phyloP scores from a whole-genome alignment of 2,888 invertebrate genomes.

The Gastracanthus pulcherrimus region DNA sequence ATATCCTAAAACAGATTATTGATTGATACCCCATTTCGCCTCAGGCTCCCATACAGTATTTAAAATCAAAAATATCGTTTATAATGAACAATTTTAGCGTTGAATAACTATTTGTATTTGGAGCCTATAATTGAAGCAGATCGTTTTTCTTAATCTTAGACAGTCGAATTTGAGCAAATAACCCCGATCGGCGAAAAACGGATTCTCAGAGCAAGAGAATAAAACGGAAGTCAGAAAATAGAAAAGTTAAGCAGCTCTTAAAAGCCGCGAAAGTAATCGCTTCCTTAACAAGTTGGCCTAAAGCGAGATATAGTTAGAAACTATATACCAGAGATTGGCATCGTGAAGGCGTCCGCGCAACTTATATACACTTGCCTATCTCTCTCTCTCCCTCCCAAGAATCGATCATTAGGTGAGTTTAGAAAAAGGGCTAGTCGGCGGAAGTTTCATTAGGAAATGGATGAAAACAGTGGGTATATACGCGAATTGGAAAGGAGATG shows the following conservation, averaged over 20 bases:
- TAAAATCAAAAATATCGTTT: too few relatives aligned
- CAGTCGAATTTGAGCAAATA: too few relatives aligned
- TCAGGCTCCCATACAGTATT: too few relatives aligned
- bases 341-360: too few relatives aligned
- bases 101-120: too few relatives aligned
- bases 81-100: too few relatives aligned
- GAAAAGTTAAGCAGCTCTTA: conserved; percentile 18
- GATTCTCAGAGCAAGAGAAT: neutral
- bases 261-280: conserved; percentile 46
- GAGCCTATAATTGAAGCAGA: too few relatives aligned
- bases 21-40: too few relatives aligned
- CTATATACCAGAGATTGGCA: too few relatives aligned
- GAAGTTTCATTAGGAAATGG: conserved; percentile 75
- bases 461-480: conserved; percentile 72
- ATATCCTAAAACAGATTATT: too few relatives aligned
- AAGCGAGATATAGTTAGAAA: too few relatives aligned
- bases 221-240: neutral
- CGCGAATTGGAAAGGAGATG: conserved; percentile 72
- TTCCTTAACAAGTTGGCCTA: conserved; percentile 37
- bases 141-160: too few relatives aligned
- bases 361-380: neutral
- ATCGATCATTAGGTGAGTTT: conserved; percentile 71
- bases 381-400: conserved; percentile 37
- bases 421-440: conserved; percentile 70
- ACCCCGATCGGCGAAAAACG: conserved; percentile 2